Conservation (phyloP, 2,113 vertebrate genomes). For the Gavia stellata region DNA sequence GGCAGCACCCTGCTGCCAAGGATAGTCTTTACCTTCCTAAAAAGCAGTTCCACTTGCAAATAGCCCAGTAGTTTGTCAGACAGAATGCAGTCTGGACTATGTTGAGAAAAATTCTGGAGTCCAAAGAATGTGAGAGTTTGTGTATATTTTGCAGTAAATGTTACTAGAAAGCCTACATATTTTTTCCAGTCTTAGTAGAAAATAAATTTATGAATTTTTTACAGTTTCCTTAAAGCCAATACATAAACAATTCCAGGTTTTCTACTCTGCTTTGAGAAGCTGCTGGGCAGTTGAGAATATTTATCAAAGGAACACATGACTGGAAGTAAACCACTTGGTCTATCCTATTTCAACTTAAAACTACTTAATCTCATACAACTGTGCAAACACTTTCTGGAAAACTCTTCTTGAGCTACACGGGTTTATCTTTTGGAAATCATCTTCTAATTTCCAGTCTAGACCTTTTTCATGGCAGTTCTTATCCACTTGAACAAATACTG, state of each 20-base stretch:
- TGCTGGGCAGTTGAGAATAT: not conserved
- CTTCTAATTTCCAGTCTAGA: not conserved
- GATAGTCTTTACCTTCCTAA: not conserved
- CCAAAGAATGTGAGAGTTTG: not conserved
- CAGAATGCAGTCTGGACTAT: not conserved
- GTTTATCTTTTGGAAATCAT: not conserved
- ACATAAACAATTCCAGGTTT: not conserved
- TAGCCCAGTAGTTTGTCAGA: not conserved
- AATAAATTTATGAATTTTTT: not conserved
- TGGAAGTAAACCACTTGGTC: not conserved
- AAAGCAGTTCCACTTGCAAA: not conserved
- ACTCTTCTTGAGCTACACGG: not conserved
- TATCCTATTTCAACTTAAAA: not conserved
- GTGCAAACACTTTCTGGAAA: not conserved
- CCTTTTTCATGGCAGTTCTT: not conserved
- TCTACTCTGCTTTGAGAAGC: not conserved
- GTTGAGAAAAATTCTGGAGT: not conserved
- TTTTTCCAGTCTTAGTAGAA: not conserved
- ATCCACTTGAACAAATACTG: not conserved
- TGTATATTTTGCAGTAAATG: not conserved
- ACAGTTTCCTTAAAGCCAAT: not conserved
- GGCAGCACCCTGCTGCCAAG: not conserved
- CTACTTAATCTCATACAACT: not conserved
- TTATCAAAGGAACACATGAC: not conserved
- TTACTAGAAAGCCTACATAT: not conserved